Evolutionary conservation across 2,113 vertebrate genomes (phyloP), one percentile per base, ranked within the genome.

Genomic region (Vireo altiloquus): DNA sequence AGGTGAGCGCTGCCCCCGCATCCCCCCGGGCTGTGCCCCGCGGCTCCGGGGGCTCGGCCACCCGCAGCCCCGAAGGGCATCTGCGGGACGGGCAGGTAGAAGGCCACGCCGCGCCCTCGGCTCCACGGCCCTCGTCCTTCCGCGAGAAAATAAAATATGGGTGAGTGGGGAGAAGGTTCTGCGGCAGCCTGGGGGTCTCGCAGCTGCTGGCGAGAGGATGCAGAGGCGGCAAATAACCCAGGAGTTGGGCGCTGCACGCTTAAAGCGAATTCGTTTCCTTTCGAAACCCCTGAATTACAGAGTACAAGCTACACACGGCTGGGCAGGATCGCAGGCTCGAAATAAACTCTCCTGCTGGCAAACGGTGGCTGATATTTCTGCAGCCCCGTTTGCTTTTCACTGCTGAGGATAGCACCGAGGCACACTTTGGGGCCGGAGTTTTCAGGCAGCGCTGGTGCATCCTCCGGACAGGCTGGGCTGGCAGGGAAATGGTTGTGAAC

Each of bases 271-370:
- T 77, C 68, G 91, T 91, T 96, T 84, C 68, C 52, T 31, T 96
- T 74, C 40, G 68, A 83, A 86, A 28, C 31, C 59, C 33, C 23
- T 4, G 79, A 28, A 18, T 39, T 35, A 75, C 61, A 11, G 37
- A 33, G 44, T 0, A 20, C 39, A 3, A 50, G 13, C 54, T 22
- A 0, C n/a, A 2, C 75, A 1, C 17, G 33, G 64, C 7, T 6
- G 33, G 35, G 61, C 4, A 16, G 66, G 33, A 35, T 13, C 3
- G 24, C n/a, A 2, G 42, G 47, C 17, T 74, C 31, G 7, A 11
- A 70, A 87, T 16, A 63, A 50, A 65, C 0, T n/a, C 11, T 19
- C 4, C 47, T 10, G 74, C 52, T 14, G 87, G 40, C 39, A 37
- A 59, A 21, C 8, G 25, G 16, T 3, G 68, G 9, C 11, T 30